phyloP scores from a whole-genome alignment of 2,113 vertebrate genomes.

The Plecotus auritus region DNA sequence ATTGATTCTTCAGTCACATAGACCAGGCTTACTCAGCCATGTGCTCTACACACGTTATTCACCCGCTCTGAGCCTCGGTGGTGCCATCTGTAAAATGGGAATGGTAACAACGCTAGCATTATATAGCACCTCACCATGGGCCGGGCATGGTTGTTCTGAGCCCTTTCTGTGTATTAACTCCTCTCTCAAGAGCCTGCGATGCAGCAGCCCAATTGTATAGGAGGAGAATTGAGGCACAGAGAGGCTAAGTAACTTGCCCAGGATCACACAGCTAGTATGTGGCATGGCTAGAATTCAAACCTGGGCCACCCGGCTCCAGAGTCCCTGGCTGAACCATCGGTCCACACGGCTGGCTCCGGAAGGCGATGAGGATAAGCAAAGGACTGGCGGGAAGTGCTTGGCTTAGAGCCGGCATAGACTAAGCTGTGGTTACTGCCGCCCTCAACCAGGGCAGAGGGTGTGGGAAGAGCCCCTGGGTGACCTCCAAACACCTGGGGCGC shows the following conservation, averaged over 20 bases:
- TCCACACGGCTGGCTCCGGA: background rate
- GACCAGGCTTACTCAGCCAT: background rate
- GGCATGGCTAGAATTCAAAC: background rate
- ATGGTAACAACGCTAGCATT: background rate
- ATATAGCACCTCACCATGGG: fast-evolving
- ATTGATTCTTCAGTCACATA: background rate
- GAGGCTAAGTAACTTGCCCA: background rate
- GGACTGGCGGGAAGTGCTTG: background rate
- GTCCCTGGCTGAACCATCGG: background rate
- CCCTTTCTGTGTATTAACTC: background rate
- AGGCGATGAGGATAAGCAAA: background rate
- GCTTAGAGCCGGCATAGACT: background rate
- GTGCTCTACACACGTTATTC: background rate
- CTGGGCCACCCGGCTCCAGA: background rate
- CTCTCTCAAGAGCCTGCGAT: background rate
- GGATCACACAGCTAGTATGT: background rate
- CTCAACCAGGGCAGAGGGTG: background rate
- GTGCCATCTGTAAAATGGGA: background rate
- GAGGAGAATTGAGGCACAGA: background rate
- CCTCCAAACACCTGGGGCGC: background rate
- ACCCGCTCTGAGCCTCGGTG: background rate
- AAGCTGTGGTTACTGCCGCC: background rate
- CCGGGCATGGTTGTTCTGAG: background rate
- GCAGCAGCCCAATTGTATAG: background rate
- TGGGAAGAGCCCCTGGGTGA: background rate